Evolutionary conservation across 2,888 invertebrate species (phyloP), one percentile per base, ranked within the genome.

Genomic region (Prosopocoilus inquinatus): DNA sequence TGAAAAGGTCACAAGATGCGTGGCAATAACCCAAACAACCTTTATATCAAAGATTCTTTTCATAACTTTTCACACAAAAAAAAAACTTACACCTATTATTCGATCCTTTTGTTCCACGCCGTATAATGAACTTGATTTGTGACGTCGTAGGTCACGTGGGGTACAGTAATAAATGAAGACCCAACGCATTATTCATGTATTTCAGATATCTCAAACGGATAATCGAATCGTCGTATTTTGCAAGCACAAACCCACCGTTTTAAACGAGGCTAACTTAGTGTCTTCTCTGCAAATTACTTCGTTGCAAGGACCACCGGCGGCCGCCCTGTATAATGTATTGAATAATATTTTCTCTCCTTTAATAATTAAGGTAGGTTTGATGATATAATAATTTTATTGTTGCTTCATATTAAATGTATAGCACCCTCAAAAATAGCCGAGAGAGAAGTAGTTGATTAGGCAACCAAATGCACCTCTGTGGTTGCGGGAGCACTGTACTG

Each of bases 311-410:
- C 81, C 85, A 16, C 83, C 86, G 9, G 74, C 83, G 28, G 77
- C 79, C 48, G 79, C 84, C 2, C 76, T 87, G 12, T 86, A 85
- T 68, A 82, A 85, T 70, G 77, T 81, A 34, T 75, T 88, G 32
- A 82, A 83, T 64, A 83, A 84, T 67, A 78, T 86, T 11, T 85
- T 80, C 72, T 76, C 79, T 15, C 82, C 83, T 5, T 62, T 75
- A 39, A 62, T 75, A 12, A 55, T 65, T 20, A 66, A 72, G 63
- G 73, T 73, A 64, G 58, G 54, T n/a, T n/a, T n/a, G n/a, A n/a
- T n/a, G n/a, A n/a, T n/a, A n/a, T n/a, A n/a, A n/a, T n/a, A n/a
- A 28, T 28, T 28, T 28, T 28, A 28, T 2, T 5, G 20, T 28
- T 28, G 20, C 5, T 28, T 28, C 5, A 28, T 28, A n/a, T n/a